Conservation (phyloP, 37 sponge, comb jelly and placozoan genomes). For the Oopsacas minuta region DNA sequence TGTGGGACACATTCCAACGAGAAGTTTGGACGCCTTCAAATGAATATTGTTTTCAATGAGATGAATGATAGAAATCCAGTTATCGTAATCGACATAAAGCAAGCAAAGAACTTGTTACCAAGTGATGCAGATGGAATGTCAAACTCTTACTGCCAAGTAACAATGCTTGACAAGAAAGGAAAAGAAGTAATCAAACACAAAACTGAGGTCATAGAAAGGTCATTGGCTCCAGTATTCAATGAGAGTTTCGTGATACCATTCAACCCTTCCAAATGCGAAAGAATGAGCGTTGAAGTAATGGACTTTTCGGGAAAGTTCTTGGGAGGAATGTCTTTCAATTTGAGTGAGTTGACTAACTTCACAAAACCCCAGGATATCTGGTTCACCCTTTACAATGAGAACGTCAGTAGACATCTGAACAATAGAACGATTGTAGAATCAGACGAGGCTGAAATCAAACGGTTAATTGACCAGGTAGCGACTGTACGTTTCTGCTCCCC, state of each 20-base stretch:
- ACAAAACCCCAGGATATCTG: slow-evolving; percentile 7
- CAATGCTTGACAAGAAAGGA: slow-evolving; percentile 4
- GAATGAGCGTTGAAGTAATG: background rate
- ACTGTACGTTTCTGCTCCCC: background rate
- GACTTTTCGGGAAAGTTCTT: background rate
- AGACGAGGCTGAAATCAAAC: background rate
- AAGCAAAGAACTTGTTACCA: background rate
- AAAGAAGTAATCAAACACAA: background rate
- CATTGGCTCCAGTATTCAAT: background rate
- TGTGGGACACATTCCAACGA: background rate
- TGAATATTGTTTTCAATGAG: background rate
- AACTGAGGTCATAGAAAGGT: background rate
- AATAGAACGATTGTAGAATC: background rate
- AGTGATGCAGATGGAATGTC: slow-evolving; percentile 16
- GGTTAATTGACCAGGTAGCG: background rate
- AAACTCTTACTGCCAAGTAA: background rate
- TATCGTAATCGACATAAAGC: background rate
- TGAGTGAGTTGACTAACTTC: background rate
- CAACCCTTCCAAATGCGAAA: slow-evolving; percentile 9
- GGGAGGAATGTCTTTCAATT: background rate
- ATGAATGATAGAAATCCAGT: slow-evolving; percentile 13
- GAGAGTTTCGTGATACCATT: slow-evolving; percentile 9
- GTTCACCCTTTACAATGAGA: background rate
- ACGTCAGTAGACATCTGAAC: background rate
- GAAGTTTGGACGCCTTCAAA: background rate